Percentiles rank a stretch among this genome's conserved stretches.
Conservation (phyloP, 2,888 invertebrate species). For the Megaustenia siamemsis region DNA sequence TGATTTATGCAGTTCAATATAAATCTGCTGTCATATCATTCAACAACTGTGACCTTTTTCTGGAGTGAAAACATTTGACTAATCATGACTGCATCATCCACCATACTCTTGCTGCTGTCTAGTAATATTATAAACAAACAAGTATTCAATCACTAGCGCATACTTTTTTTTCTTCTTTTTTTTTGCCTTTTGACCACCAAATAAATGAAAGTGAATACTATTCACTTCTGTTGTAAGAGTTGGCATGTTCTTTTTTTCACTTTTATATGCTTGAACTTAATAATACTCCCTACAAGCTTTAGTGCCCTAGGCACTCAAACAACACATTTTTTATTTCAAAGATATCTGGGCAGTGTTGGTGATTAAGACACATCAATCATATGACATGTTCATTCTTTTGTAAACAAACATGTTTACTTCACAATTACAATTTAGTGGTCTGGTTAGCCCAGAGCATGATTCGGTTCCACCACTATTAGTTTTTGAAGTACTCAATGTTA, state of each 20-base stretch:
- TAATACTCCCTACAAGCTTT: neutral
- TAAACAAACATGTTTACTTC: neutral
- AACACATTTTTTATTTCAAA: neutral
- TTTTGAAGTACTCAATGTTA: neutral
- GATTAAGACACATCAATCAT: neutral
- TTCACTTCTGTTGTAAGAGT: neutral
- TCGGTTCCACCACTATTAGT: neutral
- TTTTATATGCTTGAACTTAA: conserved; percentile 10
- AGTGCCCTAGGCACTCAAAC: no score
- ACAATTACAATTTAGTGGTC: neutral
- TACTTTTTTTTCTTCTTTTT: no score
- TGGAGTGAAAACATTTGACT: no score
- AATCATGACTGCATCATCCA: no score
- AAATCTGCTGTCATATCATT: no score
- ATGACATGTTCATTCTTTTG: conserved; percentile 22
- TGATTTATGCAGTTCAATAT: neutral
- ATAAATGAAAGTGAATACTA: neutral
- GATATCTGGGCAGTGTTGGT: neutral
- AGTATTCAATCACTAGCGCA: neutral
- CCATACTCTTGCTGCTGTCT: neutral
- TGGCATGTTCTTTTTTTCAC: no score
- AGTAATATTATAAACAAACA: neutral
- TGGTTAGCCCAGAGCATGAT: neutral
- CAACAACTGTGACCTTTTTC: no score
- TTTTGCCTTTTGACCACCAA: neutral